A percentile compares a stretch with the other conserved stretches of the same genome.
These are phyloP conservation scores for Cebus imitator DNA, from an alignment of 2,113 vertebrate genomes.

Conservation along the genomic window DNA sequence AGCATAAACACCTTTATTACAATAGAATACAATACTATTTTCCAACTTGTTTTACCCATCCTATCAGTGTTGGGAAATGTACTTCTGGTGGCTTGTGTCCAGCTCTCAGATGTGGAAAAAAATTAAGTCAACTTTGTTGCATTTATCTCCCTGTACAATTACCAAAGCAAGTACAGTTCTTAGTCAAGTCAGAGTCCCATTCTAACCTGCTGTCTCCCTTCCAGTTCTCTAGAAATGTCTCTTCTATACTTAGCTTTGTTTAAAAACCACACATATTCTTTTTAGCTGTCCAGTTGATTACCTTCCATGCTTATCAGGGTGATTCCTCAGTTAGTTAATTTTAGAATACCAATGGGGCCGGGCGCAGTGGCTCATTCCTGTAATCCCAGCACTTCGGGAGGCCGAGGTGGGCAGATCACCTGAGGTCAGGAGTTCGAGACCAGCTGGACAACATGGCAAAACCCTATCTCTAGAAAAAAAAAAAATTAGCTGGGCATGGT, in stretches of 20 bases:
- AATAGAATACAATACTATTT: background rate
- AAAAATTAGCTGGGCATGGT: no score
- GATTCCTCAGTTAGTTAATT: background rate
- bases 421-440: no score
- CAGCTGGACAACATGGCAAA: no score
- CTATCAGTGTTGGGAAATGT: background rate
- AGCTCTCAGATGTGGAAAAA: background rate
- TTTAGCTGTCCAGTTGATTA: background rate
- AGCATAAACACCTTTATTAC: conserved; percentile 22
- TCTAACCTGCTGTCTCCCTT: background rate
- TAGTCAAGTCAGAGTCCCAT: background rate
- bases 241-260: background rate
- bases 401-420: no score
- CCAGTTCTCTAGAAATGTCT: background rate
- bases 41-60: background rate
- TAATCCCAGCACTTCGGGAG: no score
- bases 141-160: conserved; percentile 12
- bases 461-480: no score
- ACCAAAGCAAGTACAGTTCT: background rate
- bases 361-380: no score
- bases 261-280: background rate
- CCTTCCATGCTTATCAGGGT: background rate
- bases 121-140: background rate
- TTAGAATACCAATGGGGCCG: background rate
- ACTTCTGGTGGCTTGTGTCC: background rate